Evolutionary conservation across 2,113 vertebrate genomes (phyloP).

Genomic region (Corythornis cristatus): DNA sequence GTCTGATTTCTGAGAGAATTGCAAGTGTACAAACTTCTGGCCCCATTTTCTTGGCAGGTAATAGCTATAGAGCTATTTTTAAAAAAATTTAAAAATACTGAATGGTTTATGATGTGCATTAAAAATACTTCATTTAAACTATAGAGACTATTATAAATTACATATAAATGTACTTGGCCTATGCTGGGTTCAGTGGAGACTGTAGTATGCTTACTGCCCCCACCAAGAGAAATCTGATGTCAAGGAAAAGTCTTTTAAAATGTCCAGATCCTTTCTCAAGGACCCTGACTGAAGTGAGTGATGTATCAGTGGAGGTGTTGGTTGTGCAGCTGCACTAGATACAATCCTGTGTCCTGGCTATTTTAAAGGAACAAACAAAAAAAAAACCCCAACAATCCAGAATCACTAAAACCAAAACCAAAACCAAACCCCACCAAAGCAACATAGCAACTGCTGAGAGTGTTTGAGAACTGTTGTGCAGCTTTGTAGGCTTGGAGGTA

Average conservation of each 20-base stretch:
- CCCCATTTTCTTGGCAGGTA: constrained; percentile 21
- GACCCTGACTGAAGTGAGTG: background rate
- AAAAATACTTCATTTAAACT: background rate
- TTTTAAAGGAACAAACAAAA: background rate
- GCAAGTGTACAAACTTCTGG: background rate
- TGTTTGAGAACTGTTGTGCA: background rate
- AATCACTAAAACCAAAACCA: fast-evolving
- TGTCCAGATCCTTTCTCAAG: background rate
- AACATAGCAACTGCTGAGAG: background rate
- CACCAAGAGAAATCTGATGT: background rate
- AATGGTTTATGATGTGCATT: background rate
- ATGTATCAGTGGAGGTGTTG: background rate
- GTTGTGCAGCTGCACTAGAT: background rate
- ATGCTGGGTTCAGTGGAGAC: background rate
- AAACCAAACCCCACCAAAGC: background rate
- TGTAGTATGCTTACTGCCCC: background rate
- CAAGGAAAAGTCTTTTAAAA: background rate
- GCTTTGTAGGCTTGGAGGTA: background rate
- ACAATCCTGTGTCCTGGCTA: background rate
- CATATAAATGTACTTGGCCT: background rate
- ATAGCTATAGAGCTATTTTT: background rate
- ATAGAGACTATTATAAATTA: background rate
- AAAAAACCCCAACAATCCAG: background rate
- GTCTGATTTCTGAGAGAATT: constrained; percentile 23
- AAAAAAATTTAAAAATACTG: background rate